Conservation (phyloP, 2,113 vertebrate genomes). For the Pelecanoides urinatrix region DNA sequence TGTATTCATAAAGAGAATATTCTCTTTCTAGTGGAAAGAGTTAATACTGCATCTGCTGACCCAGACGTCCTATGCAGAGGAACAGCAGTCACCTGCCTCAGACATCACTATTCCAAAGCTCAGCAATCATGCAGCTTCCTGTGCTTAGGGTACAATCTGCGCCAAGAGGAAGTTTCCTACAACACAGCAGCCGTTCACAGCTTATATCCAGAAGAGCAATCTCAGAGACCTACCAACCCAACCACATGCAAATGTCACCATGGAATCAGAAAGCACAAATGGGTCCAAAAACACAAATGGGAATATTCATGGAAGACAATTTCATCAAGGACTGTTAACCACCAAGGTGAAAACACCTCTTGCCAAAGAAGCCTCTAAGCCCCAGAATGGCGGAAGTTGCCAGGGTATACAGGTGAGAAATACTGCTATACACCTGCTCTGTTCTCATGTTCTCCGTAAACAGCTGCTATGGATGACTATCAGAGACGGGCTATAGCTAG, state of each 20-base stretch:
- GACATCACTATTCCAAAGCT: neutral
- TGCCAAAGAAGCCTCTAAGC: neutral
- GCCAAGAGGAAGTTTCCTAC: neutral
- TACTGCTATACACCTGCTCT: neutral
- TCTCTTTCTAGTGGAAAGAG: neutral
- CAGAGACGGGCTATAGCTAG: neutral
- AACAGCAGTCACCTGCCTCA: neutral
- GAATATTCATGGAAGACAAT: neutral
- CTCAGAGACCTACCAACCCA: neutral
- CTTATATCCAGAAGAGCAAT: neutral
- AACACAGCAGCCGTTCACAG: neutral
- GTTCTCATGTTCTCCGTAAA: neutral
- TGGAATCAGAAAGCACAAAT: neutral
- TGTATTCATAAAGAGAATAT: neutral
- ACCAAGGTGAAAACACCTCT: neutral
- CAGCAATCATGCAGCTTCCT: neutral
- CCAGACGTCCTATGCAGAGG: neutral
- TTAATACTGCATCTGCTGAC: neutral
- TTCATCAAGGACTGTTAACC: neutral
- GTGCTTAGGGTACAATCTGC: neutral
- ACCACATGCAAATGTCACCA: neutral
- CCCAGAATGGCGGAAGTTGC: neutral
- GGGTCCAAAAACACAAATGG: neutral
- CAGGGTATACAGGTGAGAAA: neutral
- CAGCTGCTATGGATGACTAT: neutral